Conservation (phyloP, 2,888 invertebrate species). For the Galerucella nymphaeae region DNA sequence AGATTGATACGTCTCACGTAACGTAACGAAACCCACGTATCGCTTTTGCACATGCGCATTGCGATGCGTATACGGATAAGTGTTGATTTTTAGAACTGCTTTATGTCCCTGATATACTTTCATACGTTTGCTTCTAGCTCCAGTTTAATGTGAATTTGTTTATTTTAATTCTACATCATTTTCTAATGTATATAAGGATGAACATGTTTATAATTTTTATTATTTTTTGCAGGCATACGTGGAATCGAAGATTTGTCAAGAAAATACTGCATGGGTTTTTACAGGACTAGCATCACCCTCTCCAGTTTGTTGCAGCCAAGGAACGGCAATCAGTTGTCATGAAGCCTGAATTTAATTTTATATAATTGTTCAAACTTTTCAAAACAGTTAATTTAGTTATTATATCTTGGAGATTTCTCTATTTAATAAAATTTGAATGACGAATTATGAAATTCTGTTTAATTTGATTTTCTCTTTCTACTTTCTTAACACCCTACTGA, state of each 20-base stretch:
- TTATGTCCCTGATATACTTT: too few relatives aligned
- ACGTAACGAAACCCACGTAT: too few relatives aligned
- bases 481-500: too few relatives aligned
- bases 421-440: neutral
- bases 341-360: neutral
- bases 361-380: neutral
- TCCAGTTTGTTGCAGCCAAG: slow-evolving; percentile 36
- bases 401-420: neutral
- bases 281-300: slow-evolving; percentile 30
- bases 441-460: neutral
- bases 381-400: neutral
- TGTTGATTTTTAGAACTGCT: too few relatives aligned
- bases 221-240: slow-evolving; percentile 31
- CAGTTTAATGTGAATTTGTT: too few relatives aligned
- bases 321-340: slow-evolving; percentile 12
- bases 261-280: slow-evolving; percentile 30
- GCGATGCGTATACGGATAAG: too few relatives aligned
- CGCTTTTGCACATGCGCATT: too few relatives aligned
- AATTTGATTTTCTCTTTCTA: too few relatives aligned
- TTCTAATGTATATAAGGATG: too few relatives aligned
- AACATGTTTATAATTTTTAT: slow-evolving; percentile 2
- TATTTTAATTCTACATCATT: too few relatives aligned
- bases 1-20: too few relatives aligned
- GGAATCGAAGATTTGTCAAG: slow-evolving; percentile 34
- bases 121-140: too few relatives aligned